These are phyloP conservation scores for Eupithecia pulchellata DNA, from an alignment of 2,888 invertebrate species.

Conservation along the genomic window DNA sequence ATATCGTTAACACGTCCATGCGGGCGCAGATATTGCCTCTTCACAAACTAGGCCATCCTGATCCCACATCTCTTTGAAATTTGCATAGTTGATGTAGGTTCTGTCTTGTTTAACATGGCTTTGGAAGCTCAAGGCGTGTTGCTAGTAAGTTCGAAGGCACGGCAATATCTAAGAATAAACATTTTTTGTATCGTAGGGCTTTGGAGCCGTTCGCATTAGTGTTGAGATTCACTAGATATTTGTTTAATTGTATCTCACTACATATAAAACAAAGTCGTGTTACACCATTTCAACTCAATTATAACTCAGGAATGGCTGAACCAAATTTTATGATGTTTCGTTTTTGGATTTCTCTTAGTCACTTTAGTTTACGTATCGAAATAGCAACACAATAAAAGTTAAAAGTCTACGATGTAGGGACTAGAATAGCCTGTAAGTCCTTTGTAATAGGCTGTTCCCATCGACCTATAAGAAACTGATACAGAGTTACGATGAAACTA, in stretches of 20 bases:
- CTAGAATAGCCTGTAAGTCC: background rate
- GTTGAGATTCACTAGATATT: no score
- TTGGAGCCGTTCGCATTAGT: no score
- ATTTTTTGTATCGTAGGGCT: no score
- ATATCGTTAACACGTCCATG: background rate
- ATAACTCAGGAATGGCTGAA: no score
- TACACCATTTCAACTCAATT: no score
- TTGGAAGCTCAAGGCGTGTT: background rate
- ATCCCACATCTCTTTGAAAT: background rate
- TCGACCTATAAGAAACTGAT: background rate
- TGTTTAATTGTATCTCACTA: no score
- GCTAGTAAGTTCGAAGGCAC: background rate
- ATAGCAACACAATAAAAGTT: background rate
- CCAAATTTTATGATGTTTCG: no score
- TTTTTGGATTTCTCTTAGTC: no score
- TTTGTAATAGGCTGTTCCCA: background rate
- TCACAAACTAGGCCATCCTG: conserved; percentile 13
- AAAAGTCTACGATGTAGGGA: background rate
- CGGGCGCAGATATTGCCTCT: conserved; percentile 12
- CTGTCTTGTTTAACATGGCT: background rate
- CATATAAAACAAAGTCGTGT: no score
- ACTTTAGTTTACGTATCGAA: no score
- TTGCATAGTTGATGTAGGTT: background rate
- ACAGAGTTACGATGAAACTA: background rate
- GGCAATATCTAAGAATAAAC: no score